Percentiles rank a stretch among this genome's conserved stretches.
These are phyloP conservation scores for Epinotia brunnichana DNA, from an alignment of 2,888 invertebrate species.

Conservation along the genomic window DNA sequence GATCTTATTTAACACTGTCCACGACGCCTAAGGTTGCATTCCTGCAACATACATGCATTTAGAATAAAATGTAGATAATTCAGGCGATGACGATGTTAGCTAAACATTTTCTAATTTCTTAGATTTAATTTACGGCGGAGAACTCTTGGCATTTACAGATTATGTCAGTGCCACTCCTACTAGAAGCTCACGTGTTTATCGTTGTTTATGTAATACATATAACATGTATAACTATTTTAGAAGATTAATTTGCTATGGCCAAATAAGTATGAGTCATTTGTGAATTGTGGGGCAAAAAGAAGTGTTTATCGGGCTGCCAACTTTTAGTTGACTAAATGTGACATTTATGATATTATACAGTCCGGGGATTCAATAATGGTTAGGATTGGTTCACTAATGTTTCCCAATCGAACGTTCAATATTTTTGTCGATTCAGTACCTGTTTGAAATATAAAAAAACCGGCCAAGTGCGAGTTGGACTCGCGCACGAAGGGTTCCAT, in stretches of 20 bases:
- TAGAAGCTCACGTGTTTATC: neutral
- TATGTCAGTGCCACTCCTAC: constrained; percentile 14
- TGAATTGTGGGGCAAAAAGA: neutral
- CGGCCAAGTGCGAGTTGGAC: no score
- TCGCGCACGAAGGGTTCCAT: no score
- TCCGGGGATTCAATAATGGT: no score
- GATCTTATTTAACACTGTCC: constrained; percentile 7
- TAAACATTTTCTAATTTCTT: constrained; percentile 21
- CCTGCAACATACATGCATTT: neutral
- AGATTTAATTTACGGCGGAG: constrained; percentile 5
- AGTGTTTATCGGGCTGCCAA: neutral
- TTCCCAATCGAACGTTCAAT: no score
- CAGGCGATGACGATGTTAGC: constrained; percentile 16
- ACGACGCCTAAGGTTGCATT: neutral
- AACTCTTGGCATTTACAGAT: constrained; percentile 15
- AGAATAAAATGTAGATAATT: constrained; percentile 1
- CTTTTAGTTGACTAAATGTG: neutral
- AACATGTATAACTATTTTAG: neutral
- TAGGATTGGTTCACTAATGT: no score
- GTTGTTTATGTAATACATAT: neutral
- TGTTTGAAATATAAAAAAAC: no score
- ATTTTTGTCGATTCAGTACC: no score
- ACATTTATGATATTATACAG: no score
- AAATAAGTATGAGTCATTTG: neutral
- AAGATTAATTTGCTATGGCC: neutral